phyloP scores from a whole-genome alignment of 53 echinoderm and acorn worm genomes.

The Henricia sp. region DNA sequence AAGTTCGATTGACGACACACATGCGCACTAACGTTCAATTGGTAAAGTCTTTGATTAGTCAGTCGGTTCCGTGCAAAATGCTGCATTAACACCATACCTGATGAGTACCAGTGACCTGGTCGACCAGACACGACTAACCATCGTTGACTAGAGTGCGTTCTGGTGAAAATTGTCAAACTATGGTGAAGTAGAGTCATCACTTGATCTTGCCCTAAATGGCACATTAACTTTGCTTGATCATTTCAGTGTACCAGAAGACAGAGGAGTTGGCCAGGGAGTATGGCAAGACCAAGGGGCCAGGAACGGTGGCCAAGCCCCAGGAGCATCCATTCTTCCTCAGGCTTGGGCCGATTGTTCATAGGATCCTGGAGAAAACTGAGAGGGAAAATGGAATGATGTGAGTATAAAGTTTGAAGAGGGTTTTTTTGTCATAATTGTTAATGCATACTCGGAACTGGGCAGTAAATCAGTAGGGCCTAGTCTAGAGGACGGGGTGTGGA shows the following conservation, averaged over 20 bases:
- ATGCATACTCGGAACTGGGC: not conserved
- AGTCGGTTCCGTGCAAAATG: too few relatives aligned
- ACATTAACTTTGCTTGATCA: not conserved
- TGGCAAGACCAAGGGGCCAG: slow-evolving; percentile 82
- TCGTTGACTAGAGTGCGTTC: too few relatives aligned
- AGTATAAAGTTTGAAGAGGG: slow-evolving; percentile 41
- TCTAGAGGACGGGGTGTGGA: not conserved
- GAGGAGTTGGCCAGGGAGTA: slow-evolving; percentile 77
- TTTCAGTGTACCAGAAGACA: slow-evolving; percentile 87
- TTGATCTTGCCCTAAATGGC: too few relatives aligned
- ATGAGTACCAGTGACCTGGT: too few relatives aligned
- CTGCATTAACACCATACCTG: too few relatives aligned
- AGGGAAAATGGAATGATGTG: slow-evolving; percentile 99
- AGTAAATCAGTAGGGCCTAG: not conserved
- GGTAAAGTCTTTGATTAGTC: too few relatives aligned
- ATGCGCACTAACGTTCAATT: too few relatives aligned
- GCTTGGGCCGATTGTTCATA: slow-evolving; percentile 83
- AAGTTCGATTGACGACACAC: too few relatives aligned
- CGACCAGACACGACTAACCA: too few relatives aligned
- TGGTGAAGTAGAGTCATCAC: too few relatives aligned
- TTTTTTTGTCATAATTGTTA: not conserved
- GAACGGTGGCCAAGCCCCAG: slow-evolving; percentile 87
- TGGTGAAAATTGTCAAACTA: too few relatives aligned
- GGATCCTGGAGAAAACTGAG: slow-evolving; percentile 89
- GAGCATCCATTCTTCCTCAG: slow-evolving; percentile 90